Evolutionary conservation across 2,888 invertebrate species (phyloP).

Genomic region (Pammene aurita): DNA sequence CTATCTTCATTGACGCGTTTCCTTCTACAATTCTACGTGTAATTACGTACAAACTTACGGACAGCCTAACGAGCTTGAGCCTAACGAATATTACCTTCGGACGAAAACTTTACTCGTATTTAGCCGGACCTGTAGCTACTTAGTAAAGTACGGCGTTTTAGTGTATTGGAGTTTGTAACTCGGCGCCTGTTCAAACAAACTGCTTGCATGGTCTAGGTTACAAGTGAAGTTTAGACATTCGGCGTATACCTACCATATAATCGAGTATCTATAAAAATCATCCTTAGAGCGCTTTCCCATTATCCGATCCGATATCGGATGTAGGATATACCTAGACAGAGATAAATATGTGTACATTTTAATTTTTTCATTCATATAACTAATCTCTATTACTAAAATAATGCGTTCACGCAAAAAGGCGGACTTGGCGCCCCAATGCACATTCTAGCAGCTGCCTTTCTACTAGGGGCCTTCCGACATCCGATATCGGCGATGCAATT

Average conservation of each 20-base stretch:
- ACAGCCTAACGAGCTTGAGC: constrained; percentile 17
- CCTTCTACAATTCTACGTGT: neutral
- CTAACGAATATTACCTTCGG: constrained; percentile 30
- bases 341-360: no score
- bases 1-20: no score
- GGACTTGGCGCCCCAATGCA: no score
- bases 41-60: constrained; percentile 11
- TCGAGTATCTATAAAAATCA: neutral
- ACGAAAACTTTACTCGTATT: constrained; percentile 31
- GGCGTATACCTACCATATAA: neutral
- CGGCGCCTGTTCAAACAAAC: constrained; percentile 10
- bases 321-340: no score
- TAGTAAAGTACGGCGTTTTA: constrained; percentile 30
- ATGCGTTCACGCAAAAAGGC: no score
- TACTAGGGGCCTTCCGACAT: no score
- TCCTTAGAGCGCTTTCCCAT: no score
- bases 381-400: no score
- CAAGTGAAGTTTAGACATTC: neutral
- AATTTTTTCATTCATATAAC: no score
- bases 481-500: no score
- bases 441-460: no score
- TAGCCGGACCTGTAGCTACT: constrained; percentile 12
- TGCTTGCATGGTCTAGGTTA: neutral
- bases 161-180: constrained; percentile 29
- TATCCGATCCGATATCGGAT: no score